Conservation (phyloP, 2,113 vertebrate genomes). For the cattle (Bos taurus) region ARS-UCD2.0 NC_037336.1:66023001-66023500, state of each 20-base stretch:
- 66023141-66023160: slow-evolving; percentile 2
- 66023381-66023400: neutral
- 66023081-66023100: neutral
- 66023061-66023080: neutral
- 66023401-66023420: neutral
- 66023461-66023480: neutral
- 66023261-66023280: neutral
- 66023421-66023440: neutral
- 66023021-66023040: neutral
- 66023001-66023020: neutral
- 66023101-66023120: neutral
- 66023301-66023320: neutral
- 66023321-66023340: neutral
- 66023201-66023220: neutral
- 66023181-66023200: neutral
- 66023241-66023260: neutral
- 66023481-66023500: neutral
- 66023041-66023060: neutral
- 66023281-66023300: neutral
- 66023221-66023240: neutral
- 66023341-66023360: neutral
- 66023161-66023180: neutral
- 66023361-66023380: neutral
- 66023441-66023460: neutral
- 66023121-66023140: neutral